Evolutionary conservation across 2,888 invertebrate genomes (phyloP).

Genomic region (Noctuana brunneofusca): DNA sequence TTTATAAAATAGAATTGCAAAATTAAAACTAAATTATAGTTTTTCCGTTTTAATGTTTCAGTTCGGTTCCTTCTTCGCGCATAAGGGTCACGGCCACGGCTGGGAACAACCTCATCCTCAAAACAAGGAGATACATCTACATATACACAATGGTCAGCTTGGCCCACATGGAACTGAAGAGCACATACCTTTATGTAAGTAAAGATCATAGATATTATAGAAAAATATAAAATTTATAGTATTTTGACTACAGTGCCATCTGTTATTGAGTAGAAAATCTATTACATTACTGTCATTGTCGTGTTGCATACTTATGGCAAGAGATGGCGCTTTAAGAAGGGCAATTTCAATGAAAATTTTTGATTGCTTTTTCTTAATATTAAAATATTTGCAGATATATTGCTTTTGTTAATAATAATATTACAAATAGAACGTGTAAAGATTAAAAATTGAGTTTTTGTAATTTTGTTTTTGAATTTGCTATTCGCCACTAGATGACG

Average conservation of each 20-base stretch:
- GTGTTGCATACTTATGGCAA: neutral
- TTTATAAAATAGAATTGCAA: too few species aligned
- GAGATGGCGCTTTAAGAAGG: neutral
- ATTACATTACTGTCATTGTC: neutral
- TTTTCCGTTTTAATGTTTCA: constrained; percentile 43
- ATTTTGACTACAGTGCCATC: constrained; percentile 36
- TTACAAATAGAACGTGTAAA: too few species aligned
- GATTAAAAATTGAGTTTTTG: too few species aligned
- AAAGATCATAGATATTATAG: neutral
- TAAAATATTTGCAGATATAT: too few species aligned
- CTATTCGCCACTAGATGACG: constrained; percentile 47
- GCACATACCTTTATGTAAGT: constrained; percentile 43
- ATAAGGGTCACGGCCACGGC: constrained; percentile 60
- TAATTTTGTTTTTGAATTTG: neutral
- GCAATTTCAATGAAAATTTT: too few species aligned
- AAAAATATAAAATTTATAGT: neutral
- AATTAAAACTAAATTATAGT: too few species aligned
- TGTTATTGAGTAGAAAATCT: constrained; percentile 35
- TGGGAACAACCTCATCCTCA: constrained; percentile 52
- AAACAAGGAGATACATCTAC: constrained; percentile 76
- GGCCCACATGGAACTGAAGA: constrained; percentile 42
- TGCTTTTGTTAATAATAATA: too few species aligned
- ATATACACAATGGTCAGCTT: constrained; percentile 67
- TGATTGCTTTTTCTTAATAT: too few species aligned
- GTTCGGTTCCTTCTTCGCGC: constrained; percentile 64